A percentile compares a stretch with the other conserved stretches of the same genome.
phyloP scores from a whole-genome alignment of 2,888 invertebrate genomes.

The Tetranychus piercei region DNA sequence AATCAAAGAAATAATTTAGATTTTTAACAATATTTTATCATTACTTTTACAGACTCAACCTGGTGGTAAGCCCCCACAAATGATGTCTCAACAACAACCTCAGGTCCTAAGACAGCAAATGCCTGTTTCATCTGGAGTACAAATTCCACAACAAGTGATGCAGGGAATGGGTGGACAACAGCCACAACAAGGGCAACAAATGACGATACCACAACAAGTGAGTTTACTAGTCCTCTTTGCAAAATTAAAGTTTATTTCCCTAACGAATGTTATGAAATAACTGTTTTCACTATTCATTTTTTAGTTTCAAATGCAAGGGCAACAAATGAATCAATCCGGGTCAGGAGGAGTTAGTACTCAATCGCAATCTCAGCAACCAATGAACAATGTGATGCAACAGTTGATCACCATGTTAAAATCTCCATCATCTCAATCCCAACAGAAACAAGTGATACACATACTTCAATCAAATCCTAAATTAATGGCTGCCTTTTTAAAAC shows the following conservation, averaged over 20 bases:
- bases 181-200: neutral
- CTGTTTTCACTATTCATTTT: neutral
- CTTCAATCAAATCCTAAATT: conserved; percentile 81
- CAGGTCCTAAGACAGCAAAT: neutral
- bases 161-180: neutral
- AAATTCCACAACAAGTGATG: neutral
- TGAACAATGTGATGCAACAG: conserved; percentile 35
- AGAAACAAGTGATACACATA: conserved; percentile 65
- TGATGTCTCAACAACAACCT: neutral
- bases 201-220: neutral
- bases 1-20: too few species aligned
- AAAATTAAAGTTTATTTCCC: neutral
- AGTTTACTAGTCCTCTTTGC: neutral
- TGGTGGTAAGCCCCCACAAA: neutral
- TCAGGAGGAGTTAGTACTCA: conserved; percentile 8
- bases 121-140: neutral
- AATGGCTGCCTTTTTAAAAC: conserved; percentile 85
- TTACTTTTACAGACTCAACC: neutral
- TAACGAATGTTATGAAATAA: neutral
- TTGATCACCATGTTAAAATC: conserved; percentile 74
- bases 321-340: conserved; percentile 16
- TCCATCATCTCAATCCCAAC: conserved; percentile 75
- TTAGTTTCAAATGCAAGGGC: conserved; percentile 9
- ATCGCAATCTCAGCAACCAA: neutral
- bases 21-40: neutral